Evolutionary conservation across 2,797 vertebrate species (phyloP), one percentile per base, ranked within the genome.

Genomic region (Bufotes viridis): DNA sequence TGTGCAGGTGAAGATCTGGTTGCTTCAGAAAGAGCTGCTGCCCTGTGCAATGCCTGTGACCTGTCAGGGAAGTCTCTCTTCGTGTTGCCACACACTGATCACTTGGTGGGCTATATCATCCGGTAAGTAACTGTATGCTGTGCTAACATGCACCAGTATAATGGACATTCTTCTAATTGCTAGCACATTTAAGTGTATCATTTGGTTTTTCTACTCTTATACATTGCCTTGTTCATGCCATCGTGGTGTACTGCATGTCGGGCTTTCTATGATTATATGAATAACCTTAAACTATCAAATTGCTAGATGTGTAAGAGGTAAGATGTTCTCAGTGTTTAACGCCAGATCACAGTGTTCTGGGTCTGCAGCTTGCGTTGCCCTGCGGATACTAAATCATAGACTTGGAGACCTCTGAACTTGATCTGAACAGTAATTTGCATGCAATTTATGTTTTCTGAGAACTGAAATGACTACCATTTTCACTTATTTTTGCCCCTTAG

Each of bases 41-140:
- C 98, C 91, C 94, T 99, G 0, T 99, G 98, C 85, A 97, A 95
- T 1, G 96, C 96, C 1, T 99, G 98, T 90, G 98, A 99, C 81
- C 96, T 99, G 76, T 99, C 98, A 0, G 98, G 97, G 3, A 99
- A 99, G 92, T 99, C 98, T 7, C 93, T 99, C 60, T 99, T 99
- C 72, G 98, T 99, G 0, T 94, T 99, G 89, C 98, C 98, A 0
- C 98, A 99, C 92, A 99, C 98, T 0, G 98, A 99, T 92, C 98
- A 99, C 91, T 94, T 99, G 7, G 98, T 99, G 90, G 98, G 98
- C 70, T 99, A 99, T 89, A 99, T 99, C 86, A 99, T 99, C 93
- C 96, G 98, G 98, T 99, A 90, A 89, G 90, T 86, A 57, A 72
- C 42, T 51, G 22, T 53, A n/a, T n/a, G 6, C 34, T 20, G 8